Evolutionary conservation across 2,113 vertebrate species (phyloP), one percentile per base, ranked within the genome.

Genomic region (Myocastor coypus): DNA sequence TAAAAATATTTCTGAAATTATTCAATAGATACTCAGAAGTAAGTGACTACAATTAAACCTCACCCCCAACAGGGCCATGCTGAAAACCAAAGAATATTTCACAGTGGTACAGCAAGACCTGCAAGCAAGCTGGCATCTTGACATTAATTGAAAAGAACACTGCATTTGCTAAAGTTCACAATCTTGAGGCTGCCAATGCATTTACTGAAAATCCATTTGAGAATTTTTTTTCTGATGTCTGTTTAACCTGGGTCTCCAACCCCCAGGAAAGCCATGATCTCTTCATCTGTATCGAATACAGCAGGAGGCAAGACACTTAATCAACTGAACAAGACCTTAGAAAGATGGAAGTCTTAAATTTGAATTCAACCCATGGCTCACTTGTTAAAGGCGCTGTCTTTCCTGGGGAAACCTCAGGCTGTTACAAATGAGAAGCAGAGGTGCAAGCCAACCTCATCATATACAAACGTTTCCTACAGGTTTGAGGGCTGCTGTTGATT

Each of bases 181-280:
- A 95, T 93, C 71, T 59, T 50, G 19, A 94, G 59, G 50, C 14
- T 26, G 80, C 28, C 57, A 87, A 68, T 34, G 46, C n/a, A 37
- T 32, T 97, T 73, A 66, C 73, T 82, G 14, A 61, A 61, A 66
- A 95, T 75, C 91, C 91, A 71, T 90, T 83, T 87, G 94, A 96
- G 68, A 71, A 88, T 95, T 95, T 57, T 37, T 69, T 71, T 84
- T 92, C n/a, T 87, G 89, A 94, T 96, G 84, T 85, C 91, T 85
- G 30, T 75, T 93, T 94, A 97, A 94, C 95, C 94, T 64, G 55
- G 66, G 57, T 93, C 91, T 92, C 95, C 71, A 96, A 68, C 59
- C 89, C 86, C 84, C 92, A 91, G 93, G 89, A 97, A 98, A 97
- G 87, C 59, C 37, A 37, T 50, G 94, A 92, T 96, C 61, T 90